A percentile compares a stretch with the other conserved stretches of the same genome.
Evolutionary conservation across 2,888 invertebrate species (phyloP).

Genomic region (Calephelis perditalis): DNA sequence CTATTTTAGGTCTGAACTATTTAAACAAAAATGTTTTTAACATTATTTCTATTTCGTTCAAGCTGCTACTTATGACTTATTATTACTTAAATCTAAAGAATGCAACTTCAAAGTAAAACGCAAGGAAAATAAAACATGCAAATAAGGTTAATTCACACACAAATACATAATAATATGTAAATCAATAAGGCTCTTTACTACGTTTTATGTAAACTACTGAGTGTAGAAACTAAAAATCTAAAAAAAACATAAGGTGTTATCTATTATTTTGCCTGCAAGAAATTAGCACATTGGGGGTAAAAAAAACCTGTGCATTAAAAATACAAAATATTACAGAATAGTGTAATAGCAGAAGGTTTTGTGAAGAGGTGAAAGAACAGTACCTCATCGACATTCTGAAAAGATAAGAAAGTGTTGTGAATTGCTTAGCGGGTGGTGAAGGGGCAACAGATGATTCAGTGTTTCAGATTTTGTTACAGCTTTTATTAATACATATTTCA

Average conservation of each 20-base stretch:
- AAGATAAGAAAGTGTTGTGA: conserved; percentile 76
- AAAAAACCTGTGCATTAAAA: conserved; percentile 50
- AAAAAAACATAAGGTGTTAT: not conserved
- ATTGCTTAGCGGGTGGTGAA: conserved; percentile 54
- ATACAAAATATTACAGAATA: conserved; percentile 43
- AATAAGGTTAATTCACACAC: not conserved
- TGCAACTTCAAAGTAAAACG: not conserved
- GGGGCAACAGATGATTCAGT: not conserved
- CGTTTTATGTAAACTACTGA: not conserved
- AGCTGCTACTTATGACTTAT: not conserved
- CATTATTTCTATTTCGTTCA: conserved; percentile 6
- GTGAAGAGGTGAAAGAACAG: conserved; percentile 61
- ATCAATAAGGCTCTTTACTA: too few relatives aligned
- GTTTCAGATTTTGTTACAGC: not conserved
- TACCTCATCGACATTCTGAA: conserved; percentile 81
- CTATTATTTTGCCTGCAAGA: conserved; percentile 9
- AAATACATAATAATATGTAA: too few relatives aligned
- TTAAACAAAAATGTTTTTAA: not conserved
- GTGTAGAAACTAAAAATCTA: conserved; percentile 8
- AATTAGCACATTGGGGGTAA: conserved; percentile 25
- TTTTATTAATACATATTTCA: not conserved
- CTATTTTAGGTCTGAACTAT: not conserved
- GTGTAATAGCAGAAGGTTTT: conserved; percentile 47
- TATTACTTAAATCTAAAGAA: not conserved
- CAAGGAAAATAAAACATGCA: not conserved